Evolutionary conservation across 2,888 invertebrate species (phyloP).

Genomic region (Protonemura montana): DNA sequence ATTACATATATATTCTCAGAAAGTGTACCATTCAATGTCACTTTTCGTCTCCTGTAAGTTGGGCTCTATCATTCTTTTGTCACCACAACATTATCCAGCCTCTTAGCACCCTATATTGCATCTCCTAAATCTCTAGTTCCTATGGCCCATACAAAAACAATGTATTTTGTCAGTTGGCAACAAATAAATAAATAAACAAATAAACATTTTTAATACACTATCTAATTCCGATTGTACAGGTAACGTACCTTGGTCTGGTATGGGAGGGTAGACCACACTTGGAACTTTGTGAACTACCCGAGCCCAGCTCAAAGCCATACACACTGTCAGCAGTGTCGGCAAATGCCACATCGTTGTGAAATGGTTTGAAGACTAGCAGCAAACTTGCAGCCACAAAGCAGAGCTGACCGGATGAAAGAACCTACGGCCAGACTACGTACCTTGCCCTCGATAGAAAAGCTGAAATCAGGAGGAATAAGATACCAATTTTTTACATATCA

Average conservation of each 20-base stretch:
- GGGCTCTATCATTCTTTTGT: too few relatives aligned
- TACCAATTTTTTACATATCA: too few relatives aligned
- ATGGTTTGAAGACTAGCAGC: neutral
- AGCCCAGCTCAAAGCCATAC: neutral
- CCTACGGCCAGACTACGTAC: neutral
- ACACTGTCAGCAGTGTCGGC: neutral
- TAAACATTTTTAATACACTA: neutral
- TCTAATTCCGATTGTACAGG: neutral
- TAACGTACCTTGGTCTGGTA: slow-evolving; percentile 60
- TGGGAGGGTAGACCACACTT: slow-evolving; percentile 59
- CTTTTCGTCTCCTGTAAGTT: too few relatives aligned
- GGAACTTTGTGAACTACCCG: slow-evolving; percentile 58
- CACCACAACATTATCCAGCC: too few relatives aligned
- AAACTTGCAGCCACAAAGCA: neutral
- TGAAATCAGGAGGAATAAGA: neutral
- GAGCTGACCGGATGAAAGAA: neutral
- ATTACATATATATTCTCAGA: too few relatives aligned
- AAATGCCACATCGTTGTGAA: neutral
- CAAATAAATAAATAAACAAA: too few relatives aligned
- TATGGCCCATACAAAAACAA: too few relatives aligned
- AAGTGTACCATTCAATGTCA: too few relatives aligned
- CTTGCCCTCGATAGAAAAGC: neutral
- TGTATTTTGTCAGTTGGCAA: too few relatives aligned
- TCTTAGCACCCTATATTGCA: too few relatives aligned
- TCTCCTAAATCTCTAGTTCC: too few relatives aligned